Evolutionary conservation across 1,140 invertebrate genomes (phyloP).

Genomic region (Latrodectus geometricus): DNA sequence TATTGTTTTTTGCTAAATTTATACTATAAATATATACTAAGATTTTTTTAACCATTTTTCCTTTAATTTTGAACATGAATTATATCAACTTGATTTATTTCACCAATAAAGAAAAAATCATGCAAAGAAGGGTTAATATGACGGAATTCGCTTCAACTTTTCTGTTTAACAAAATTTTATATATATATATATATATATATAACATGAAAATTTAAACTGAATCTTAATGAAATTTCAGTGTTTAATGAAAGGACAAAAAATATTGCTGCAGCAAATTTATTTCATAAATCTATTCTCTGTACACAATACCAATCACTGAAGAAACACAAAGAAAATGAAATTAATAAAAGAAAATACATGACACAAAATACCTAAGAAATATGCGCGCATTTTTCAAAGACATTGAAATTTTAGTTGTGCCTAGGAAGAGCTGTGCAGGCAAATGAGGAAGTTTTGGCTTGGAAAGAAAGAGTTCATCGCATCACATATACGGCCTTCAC

Average conservation of each 20-base stretch:
- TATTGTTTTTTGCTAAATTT: too few species aligned
- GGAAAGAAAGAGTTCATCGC: neutral
- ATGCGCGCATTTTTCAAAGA: neutral
- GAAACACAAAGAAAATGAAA: conserved; percentile 19
- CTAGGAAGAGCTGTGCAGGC: neutral
- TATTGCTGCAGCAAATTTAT: conserved; percentile 59
- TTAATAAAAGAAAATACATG: conserved; percentile 26
- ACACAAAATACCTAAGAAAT: conserved; percentile 35
- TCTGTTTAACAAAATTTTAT: too few species aligned
- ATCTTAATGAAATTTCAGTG: neutral
- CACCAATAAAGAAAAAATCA: too few species aligned
- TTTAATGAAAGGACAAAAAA: neutral
- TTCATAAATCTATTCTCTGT: conserved; percentile 27
- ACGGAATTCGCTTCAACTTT: too few species aligned
- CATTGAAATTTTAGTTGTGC: neutral
- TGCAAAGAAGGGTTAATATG: too few species aligned
- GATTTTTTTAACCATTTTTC: too few species aligned
- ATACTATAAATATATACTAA: too few species aligned
- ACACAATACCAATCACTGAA: conserved; percentile 29
- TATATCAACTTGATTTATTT: too few species aligned
- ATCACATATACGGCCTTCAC: neutral
- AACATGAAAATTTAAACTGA: too few species aligned
- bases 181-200: too few species aligned
- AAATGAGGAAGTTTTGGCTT: too few species aligned
- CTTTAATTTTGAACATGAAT: too few species aligned